Base-by-base conservation (phyloP, 1,140 invertebrate genomes). In the Drosophila paulistorum region DNA sequence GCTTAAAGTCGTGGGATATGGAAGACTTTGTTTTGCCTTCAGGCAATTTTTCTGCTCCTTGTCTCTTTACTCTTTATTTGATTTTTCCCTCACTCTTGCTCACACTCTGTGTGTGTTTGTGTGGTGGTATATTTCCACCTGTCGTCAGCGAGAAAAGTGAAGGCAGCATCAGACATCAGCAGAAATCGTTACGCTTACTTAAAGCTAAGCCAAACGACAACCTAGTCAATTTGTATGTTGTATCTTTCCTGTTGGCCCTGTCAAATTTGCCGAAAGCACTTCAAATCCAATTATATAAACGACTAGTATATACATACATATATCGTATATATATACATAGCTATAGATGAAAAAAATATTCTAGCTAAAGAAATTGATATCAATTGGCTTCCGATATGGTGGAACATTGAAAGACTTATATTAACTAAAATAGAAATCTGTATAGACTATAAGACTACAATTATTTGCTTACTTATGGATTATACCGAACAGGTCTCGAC, bases 71-170 rank as follows among this genome's bases (percentile, higher is more conserved):
- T 48, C 45, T 48, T 48, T 48, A 37, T 37, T 37, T 37, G 35
- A 37, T 11, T 37, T 37, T 37, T 13, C 37, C 13, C 1, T n/a
- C 11, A 26, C 23, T 11, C 51, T 20, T 11, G 6, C 51, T 26
- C 13, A 26, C 51, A 11, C 23, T 23, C 23, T n/a, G 11, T 30
- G 57, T 51, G 9, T 45, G 39, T 33, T 13, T 30, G 39, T 30
- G 30, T 30, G 30, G 30, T 30, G 30, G 30, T 30, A 30, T 33
- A 14, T 64, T 64, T 45, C 26, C 62, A 64, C 62, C 62, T 64
- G 62, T 64, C 45, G 41, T 64, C 54, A 23, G 45, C 20, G 45
- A 51, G 45, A 51, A 51, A 51, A 51, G 45, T 23, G 45, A 51
- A 7, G 45, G 45, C 45, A 51, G 20, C 45, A 23, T 51, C 45